Evolutionary conservation across 2,888 invertebrate species (phyloP).

Genomic region (Steromphala cineraria): DNA sequence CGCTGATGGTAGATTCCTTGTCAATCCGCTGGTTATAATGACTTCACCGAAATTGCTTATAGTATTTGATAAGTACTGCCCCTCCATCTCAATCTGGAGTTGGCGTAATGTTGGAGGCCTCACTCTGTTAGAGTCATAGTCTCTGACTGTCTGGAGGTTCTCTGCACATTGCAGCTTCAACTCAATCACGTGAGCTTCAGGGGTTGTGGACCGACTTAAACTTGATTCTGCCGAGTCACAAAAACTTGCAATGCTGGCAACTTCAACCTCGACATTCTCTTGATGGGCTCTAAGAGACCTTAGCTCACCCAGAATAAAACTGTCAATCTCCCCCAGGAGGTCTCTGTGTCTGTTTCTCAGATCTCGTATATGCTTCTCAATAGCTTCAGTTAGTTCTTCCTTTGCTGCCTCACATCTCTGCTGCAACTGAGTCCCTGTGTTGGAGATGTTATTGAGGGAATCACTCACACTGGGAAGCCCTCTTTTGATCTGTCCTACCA

Average conservation of each 20-base stretch:
- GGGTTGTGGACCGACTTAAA: conserved; percentile 49
- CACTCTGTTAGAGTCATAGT: conserved; percentile 83
- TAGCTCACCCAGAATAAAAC: conserved; percentile 91
- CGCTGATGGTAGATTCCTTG: conserved; percentile 25
- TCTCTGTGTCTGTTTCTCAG: conserved; percentile 80
- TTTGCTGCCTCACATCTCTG: conserved; percentile 90
- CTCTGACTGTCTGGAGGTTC: conserved; percentile 59
- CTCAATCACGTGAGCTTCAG: conserved; percentile 63
- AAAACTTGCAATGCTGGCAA: conserved; percentile 95
- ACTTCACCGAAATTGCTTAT: conserved; percentile 66
- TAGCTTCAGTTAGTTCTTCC: conserved; percentile 87
- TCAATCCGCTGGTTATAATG: conserved; percentile 36
- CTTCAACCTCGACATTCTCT: conserved; percentile 95
- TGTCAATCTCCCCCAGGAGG: conserved; percentile 82
- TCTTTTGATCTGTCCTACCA: conserved; percentile 82
- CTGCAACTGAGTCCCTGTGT: conserved; percentile 90
- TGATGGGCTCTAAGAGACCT: conserved; percentile 88
- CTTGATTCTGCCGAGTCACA: conserved; percentile 81
- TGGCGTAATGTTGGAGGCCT: conserved; percentile 87
- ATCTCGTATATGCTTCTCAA: conserved; percentile 71
- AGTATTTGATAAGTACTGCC: conserved; percentile 58
- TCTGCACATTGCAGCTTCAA: conserved; percentile 63
- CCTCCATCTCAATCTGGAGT: conserved; percentile 62
- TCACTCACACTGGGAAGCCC: conserved; percentile 82
- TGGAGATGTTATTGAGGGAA: conserved; percentile 79